phyloP scores from a whole-genome alignment of 2,888 invertebrate species.

The Lasius platythorax region DNA sequence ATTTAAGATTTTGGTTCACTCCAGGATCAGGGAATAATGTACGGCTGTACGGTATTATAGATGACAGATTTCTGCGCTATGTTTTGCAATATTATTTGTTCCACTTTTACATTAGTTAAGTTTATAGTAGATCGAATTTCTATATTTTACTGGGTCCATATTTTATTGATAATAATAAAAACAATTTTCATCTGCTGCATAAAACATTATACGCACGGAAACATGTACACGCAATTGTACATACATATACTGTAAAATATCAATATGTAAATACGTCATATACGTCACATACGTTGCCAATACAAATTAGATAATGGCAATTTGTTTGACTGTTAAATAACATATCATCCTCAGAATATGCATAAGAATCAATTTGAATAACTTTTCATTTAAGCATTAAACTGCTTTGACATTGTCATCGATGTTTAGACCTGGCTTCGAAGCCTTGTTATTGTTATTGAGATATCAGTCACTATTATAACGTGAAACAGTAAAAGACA shows the following conservation, averaged over 20 bases:
- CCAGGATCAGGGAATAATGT: slow-evolving; percentile 12
- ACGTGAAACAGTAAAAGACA: neutral
- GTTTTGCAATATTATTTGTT: neutral
- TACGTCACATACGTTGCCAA: neutral
- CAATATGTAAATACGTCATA: neutral
- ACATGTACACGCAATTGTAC: too few species aligned
- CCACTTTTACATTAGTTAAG: slow-evolving; percentile 1
- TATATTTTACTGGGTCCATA: slow-evolving; percentile 92
- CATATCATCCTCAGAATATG: too few species aligned
- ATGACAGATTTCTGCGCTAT: neutral
- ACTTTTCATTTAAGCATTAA: neutral
- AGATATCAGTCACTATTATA: neutral
- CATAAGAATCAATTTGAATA: neutral
- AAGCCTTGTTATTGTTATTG: neutral
- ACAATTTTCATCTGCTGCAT: neutral
- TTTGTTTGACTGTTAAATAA: neutral
- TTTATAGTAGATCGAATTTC: slow-evolving; percentile 88
- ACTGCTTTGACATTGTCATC: neutral
- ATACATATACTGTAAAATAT: neutral
- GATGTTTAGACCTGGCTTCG: neutral
- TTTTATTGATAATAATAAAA: too few species aligned
- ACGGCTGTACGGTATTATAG: neutral
- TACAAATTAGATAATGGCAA: neutral
- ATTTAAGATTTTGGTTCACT: neutral
- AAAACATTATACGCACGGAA: neutral